phyloP scores from a whole-genome alignment of 2,113 vertebrate species.

The Erinaceus europaeus region DNA sequence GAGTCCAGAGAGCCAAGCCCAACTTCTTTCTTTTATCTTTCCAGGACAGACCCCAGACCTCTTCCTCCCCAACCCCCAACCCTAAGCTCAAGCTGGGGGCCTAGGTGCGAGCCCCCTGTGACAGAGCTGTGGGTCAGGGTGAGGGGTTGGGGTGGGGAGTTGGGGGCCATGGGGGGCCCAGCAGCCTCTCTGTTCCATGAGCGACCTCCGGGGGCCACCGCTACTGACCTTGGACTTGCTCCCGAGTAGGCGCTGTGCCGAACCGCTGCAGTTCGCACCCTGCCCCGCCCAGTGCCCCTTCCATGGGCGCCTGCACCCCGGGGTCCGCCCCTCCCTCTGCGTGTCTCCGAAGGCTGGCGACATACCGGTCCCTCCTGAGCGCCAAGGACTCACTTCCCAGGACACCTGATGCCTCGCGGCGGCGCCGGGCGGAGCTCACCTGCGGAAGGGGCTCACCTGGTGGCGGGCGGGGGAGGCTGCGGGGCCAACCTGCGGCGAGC shows the following conservation, averaged over 20 bases:
- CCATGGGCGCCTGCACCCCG: neutral
- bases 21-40: too few relatives aligned
- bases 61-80: too few relatives aligned
- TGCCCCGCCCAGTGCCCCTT: neutral
- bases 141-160: rapidly evolving
- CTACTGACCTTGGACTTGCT: constrained; percentile 38
- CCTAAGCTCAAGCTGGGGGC: too few relatives aligned
- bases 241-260: neutral
- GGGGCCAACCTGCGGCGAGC: neutral
- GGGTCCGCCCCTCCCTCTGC: neutral
- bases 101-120: rapidly evolving
- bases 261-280: constrained; percentile 67
- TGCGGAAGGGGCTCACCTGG: neutral
- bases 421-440: constrained; percentile 4
- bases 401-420: constrained; percentile 41
- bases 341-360: neutral
- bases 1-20: too few relatives aligned
- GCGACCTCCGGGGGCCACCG: neutral
- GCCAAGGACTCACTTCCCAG: neutral
- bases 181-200: too few relatives aligned
- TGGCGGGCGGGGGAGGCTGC: neutral
- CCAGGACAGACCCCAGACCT: neutral
- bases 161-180: rapidly evolving
- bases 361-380: neutral
- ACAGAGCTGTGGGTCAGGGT: neutral